Evolutionary conservation across 2,888 invertebrate genomes (phyloP), one percentile per base, ranked within the genome.

Genomic region (Lepidocyrtinus sp.): DNA sequence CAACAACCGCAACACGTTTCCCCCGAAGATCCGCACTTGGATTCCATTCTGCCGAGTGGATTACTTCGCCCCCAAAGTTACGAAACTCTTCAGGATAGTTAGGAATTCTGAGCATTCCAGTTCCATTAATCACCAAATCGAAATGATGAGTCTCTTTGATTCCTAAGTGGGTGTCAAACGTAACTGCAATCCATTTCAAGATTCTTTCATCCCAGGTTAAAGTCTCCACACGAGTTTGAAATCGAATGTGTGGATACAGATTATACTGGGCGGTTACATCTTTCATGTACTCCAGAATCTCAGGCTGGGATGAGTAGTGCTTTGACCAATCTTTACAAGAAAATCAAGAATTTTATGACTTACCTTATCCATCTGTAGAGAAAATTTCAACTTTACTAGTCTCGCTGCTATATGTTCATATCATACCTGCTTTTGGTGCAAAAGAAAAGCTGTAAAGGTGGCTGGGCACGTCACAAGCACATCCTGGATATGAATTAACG

Each of bases 21-120:
- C 76, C 78, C n/a, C 26, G 50, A 5, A 84, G 21, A 2, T 83
- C 67, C 19, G 74, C 36, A 2, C 61, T 2, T 0, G 67, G 25
- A 65, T 84, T 64, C 83, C 83, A 83, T 19, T 71, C 69, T 1
- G 81, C 83, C 12, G 83, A 77, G 64, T 83, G 83, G 2, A 81
- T 67, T 1, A 75, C 9, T 9, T 69, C 21, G 0, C 81, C 78
- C n/a, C 64, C 68, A 45, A 81, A 83, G 0, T 5, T 1, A 2
- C 27, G 15, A 25, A 77, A 83, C 26, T 81, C 72, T n/a, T 77
- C 26, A 0, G 83, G 84, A 25, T 70, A 76, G n/a, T 76, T 70
- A 0, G 83, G 83, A 21, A 73, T 65, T 2, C 82, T 75, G 5
- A 84, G 73, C 62, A 67, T 70, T 1, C 85, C 85, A 3, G 73